These are phyloP conservation scores for Nipponacmea schrenckii DNA, from an alignment of 2,888 invertebrate species.

Conservation along the genomic window DNA sequence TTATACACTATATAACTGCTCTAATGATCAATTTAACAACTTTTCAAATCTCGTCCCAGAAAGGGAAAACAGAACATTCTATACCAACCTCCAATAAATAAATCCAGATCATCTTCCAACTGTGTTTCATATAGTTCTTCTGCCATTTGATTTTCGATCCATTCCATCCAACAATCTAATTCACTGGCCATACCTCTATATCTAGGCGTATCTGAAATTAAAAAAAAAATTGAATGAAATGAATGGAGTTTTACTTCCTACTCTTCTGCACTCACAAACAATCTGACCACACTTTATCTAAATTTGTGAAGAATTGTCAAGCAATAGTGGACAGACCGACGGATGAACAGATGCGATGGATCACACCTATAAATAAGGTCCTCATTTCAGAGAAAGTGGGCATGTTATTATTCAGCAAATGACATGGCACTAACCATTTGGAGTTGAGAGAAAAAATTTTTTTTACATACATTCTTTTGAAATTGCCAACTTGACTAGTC, in stretches of 20 bases:
- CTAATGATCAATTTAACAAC: no score
- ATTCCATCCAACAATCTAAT: slow-evolving; percentile 69
- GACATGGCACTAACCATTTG: background rate
- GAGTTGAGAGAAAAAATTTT: no score
- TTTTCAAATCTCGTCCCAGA: no score
- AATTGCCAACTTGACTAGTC: slow-evolving; percentile 64
- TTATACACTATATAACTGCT: no score
- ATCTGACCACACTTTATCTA: no score
- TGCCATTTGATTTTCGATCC: slow-evolving; percentile 67
- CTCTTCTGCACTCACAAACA: no score
- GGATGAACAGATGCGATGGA: no score
- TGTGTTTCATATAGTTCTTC: slow-evolving; percentile 60
- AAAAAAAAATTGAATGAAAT: no score
- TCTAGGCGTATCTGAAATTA: slow-evolving; percentile 66
- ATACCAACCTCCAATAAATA: slow-evolving; percentile 60
- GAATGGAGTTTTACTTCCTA: no score
- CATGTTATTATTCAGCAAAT: background rate
- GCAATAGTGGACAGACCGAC: no score
- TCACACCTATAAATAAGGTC: background rate
- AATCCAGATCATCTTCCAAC: slow-evolving; percentile 57
- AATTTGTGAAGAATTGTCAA: no score
- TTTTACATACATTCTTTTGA: slow-evolving; percentile 63
- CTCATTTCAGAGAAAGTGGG: background rate
- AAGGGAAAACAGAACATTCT: no score
- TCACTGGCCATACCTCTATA: slow-evolving; percentile 65